A percentile compares a stretch with the other conserved stretches of the same genome.
phyloP scores from a whole-genome alignment of 2,797 vertebrate genomes.

The Microtus californicus region DNA sequence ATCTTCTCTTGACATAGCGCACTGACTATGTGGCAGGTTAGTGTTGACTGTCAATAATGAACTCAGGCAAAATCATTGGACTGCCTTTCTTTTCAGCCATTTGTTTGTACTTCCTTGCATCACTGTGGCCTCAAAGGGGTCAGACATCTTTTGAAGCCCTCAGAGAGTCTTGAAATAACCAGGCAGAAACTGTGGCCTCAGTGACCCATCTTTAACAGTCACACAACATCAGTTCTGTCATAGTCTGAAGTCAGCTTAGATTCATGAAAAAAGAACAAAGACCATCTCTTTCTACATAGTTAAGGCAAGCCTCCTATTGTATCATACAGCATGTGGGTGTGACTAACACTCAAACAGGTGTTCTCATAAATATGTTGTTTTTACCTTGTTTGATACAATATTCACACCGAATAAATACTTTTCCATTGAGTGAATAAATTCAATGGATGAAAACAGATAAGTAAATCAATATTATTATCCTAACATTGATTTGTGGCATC shows the following conservation, averaged over 20 bases:
- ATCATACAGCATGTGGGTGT: neutral
- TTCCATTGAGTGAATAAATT: neutral
- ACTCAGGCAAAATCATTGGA: neutral
- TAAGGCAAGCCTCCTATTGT: neutral
- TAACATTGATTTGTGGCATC: neutral
- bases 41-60: neutral
- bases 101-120: neutral
- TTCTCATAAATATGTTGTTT: neutral
- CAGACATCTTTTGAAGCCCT: neutral
- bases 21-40: neutral
- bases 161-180: neutral
- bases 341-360: neutral
- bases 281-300: neutral
- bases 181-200: neutral
- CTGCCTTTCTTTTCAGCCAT: neutral
- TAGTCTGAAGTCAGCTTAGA: neutral
- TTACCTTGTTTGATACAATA: neutral
- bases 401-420: conserved; percentile 23
- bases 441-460: neutral
- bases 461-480: neutral
- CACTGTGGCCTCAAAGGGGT: neutral
- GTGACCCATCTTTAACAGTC: neutral
- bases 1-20: neutral
- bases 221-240: neutral
- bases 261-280: neutral